phyloP scores from a whole-genome alignment of 2,797 vertebrate genomes.

The Phalloptychus januarius region DNA sequence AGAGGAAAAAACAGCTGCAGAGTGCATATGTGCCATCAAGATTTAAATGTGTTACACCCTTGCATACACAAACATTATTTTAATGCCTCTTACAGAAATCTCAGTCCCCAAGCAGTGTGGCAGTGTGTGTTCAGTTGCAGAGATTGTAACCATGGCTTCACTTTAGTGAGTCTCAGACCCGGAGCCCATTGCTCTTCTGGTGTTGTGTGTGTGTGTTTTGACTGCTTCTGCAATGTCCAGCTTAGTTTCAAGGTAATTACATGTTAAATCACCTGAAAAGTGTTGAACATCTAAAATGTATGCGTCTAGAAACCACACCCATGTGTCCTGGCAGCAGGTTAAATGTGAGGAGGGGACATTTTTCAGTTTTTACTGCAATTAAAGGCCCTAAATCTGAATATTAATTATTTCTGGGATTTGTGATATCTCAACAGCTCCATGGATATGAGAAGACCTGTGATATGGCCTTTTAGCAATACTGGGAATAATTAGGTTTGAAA shows the following conservation, averaged over 20 bases:
- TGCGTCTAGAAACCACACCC: constrained; percentile 45
- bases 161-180: constrained; percentile 27
- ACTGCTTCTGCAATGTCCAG: constrained; percentile 34
- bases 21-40: constrained; percentile 33
- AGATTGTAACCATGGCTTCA: constrained; percentile 1
- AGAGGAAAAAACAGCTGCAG: background rate
- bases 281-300: constrained; percentile 46
- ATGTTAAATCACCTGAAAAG: constrained; percentile 56
- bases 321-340: constrained; percentile 32
- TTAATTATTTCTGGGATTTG: constrained; percentile 64
- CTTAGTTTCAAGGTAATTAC: constrained; percentile 56
- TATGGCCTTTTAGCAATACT: constrained; percentile 57
- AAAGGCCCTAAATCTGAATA: constrained; percentile 59
- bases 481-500: constrained; percentile 64
- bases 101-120: constrained; percentile 18
- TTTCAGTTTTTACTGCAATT: constrained; percentile 52
- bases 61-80: constrained; percentile 13
- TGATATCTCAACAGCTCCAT: constrained; percentile 55
- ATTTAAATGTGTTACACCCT: constrained; percentile 35
- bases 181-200: constrained; percentile 3
- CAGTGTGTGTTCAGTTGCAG: background rate
- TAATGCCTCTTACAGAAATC: constrained; percentile 16
- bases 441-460: constrained; percentile 50
- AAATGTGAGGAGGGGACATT: constrained; percentile 47
- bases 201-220: constrained; percentile 10